A percentile compares a stretch with the other conserved stretches of the same genome.
phyloP scores from a whole-genome alignment of 2,888 invertebrate genomes.

The Lamproptera curius region DNA sequence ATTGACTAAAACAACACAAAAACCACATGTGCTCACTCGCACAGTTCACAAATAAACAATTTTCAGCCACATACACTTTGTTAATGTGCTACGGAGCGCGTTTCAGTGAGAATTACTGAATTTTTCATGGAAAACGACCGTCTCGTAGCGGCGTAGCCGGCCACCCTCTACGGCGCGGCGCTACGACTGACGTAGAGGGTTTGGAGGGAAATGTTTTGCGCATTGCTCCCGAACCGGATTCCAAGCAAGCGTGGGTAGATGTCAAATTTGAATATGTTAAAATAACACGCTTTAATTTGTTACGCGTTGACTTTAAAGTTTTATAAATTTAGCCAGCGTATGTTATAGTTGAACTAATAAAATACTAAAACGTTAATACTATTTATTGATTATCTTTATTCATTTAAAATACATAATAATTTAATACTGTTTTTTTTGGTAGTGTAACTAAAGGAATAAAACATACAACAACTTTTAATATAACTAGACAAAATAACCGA shows the following conservation, averaged over 20 bases:
- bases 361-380: no score
- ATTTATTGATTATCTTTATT: no score
- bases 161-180: conserved; percentile 37
- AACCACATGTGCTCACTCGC: not conserved
- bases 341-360: no score
- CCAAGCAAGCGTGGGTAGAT: not conserved
- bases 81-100: conserved; percentile 14
- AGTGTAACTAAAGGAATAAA: no score
- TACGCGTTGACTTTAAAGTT: no score
- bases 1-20: not conserved
- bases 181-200: conserved; percentile 60
- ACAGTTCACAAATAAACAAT: conserved; percentile 11
- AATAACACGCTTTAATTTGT: no score
- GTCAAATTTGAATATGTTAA: conserved; percentile 6
- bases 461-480: no score
- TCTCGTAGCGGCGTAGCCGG: conserved; percentile 27
- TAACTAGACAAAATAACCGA: no score
- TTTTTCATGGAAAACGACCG: conserved; percentile 36
- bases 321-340: no score
- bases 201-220: conserved; percentile 48
- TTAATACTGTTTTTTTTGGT: no score
- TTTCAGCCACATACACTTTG: conserved; percentile 20
- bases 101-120: conserved; percentile 49
- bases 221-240: conserved; percentile 28
- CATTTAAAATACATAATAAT: no score